A percentile compares a stretch with the other conserved stretches of the same genome.
phyloP scores from a whole-genome alignment of 2,888 invertebrate genomes.

The Tipula vernalis region DNA sequence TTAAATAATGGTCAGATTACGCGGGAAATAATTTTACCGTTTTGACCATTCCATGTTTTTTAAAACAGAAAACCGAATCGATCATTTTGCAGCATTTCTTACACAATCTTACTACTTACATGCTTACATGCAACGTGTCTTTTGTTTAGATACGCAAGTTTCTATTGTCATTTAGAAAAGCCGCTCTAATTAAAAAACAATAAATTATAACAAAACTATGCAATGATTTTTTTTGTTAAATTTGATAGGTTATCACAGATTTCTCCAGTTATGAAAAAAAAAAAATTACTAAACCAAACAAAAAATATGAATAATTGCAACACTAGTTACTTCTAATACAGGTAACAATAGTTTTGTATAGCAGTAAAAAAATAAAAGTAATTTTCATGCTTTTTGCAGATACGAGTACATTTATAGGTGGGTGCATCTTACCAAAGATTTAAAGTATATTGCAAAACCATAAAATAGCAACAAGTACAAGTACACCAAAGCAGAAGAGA shows the following conservation, averaged over 20 bases:
- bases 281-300: not conserved
- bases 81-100: not conserved
- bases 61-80: not conserved
- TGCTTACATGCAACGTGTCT: no score
- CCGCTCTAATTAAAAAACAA: not conserved
- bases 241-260: not conserved
- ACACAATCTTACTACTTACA: no score
- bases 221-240: not conserved
- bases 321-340: not conserved
- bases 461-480: no score
- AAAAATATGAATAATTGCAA: not conserved
- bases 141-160: no score
- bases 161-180: no score
- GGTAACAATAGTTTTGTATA: no score
- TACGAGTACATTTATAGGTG: no score
- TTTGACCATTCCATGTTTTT: not conserved
- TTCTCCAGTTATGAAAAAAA: not conserved
- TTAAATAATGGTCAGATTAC: not conserved
- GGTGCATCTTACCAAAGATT: no score
- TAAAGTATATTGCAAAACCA: no score
- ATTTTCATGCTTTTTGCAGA: no score
- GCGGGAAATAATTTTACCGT: not conserved
- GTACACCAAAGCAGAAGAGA: no score
- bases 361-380: no score
- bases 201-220: not conserved